These are phyloP conservation scores for Lycophotia porphyrea DNA, from an alignment of 2,888 invertebrate species.

Conservation along the genomic window DNA sequence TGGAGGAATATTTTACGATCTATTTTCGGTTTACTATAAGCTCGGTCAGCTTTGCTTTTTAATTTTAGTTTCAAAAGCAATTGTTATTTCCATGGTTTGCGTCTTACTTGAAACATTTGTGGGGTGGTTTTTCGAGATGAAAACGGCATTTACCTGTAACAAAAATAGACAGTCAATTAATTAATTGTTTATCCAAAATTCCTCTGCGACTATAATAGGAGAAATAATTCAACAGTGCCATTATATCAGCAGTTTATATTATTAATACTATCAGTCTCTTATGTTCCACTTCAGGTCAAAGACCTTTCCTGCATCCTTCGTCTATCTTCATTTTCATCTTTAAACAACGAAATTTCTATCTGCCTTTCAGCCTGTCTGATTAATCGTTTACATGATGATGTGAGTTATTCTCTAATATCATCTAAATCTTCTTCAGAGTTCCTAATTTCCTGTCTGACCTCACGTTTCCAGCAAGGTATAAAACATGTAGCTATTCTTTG, in stretches of 20 bases:
- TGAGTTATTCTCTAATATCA: neutral
- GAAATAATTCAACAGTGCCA: neutral
- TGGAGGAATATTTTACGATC: slow-evolving; percentile 37
- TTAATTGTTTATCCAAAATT: neutral
- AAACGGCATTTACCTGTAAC: slow-evolving; percentile 46
- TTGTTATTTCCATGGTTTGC: neutral
- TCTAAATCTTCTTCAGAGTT: neutral
- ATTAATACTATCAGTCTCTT: neutral
- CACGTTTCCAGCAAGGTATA: neutral
- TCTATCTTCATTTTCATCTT: neutral
- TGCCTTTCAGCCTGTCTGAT: neutral
- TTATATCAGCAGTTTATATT: neutral
- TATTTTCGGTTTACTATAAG: slow-evolving; percentile 34
- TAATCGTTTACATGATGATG: neutral
- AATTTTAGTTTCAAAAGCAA: neutral
- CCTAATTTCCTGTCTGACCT: neutral
- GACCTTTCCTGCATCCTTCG: neutral
- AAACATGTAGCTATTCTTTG: neutral
- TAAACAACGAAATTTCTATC: neutral
- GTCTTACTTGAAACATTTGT: slow-evolving; percentile 23
- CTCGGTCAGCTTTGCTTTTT: neutral
- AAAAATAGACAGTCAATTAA: slow-evolving; percentile 12
- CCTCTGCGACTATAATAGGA: neutral
- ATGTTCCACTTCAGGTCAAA: neutral
- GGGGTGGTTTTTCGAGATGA: neutral